Conservation (phyloP, 2,888 invertebrate genomes). For the Cantharis nigra region DNA sequence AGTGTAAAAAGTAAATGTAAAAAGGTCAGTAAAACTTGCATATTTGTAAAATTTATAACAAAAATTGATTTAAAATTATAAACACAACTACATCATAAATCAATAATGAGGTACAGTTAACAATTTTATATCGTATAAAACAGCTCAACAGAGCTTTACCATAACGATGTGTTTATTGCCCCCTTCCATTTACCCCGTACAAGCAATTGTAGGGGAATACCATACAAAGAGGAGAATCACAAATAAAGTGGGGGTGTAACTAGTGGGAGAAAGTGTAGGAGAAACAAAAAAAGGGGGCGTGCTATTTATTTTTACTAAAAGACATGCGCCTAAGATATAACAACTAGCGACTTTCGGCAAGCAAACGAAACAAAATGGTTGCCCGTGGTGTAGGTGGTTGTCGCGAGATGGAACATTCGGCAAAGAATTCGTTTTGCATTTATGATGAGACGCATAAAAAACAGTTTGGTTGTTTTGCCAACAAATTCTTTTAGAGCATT, state of each 20-base stretch:
- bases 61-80: constrained; percentile 41
- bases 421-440: constrained; percentile 22
- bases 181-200: constrained; percentile 43
- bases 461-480: neutral
- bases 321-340: constrained; percentile 56
- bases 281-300: constrained; percentile 47
- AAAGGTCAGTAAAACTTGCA: neutral
- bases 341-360: constrained; percentile 56
- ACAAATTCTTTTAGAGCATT: neutral
- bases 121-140: constrained; percentile 55
- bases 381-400: constrained; percentile 47
- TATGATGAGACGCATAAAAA: constrained; percentile 12
- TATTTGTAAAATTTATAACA: constrained; percentile 5
- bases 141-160: constrained; percentile 56
- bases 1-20: neutral
- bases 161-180: constrained; percentile 58
- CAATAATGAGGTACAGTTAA: constrained; percentile 55
- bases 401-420: constrained; percentile 55
- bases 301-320: constrained; percentile 55
- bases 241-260: constrained; percentile 34
- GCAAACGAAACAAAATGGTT: constrained; percentile 66
- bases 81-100: constrained; percentile 45
- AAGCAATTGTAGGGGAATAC: constrained; percentile 35
- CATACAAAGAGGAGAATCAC: constrained; percentile 26
- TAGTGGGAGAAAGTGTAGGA: constrained; percentile 38